Percentiles rank a stretch among this genome's conserved stretches.
phyloP scores from a whole-genome alignment of 2,888 invertebrate genomes.

The Habrosyne pyritoides region DNA sequence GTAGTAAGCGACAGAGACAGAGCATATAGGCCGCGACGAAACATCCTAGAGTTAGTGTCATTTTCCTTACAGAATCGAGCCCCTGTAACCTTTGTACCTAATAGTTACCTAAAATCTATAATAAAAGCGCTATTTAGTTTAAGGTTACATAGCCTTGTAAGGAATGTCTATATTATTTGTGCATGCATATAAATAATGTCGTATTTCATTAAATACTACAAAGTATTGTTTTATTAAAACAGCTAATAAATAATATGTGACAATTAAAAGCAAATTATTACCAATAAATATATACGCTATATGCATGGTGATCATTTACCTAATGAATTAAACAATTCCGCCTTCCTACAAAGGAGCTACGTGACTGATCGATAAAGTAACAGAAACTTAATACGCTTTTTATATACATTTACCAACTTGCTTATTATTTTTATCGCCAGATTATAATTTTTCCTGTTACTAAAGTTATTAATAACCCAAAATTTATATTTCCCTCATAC shows the following conservation, averaged over 20 bases:
- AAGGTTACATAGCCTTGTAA: too few species aligned
- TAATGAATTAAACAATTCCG: slow-evolving; percentile 36
- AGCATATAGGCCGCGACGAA: too few species aligned
- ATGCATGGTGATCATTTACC: slow-evolving; percentile 17
- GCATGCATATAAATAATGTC: too few species aligned
- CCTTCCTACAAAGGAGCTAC: slow-evolving; percentile 3
- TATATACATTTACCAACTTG: neutral
- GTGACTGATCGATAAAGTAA: neutral
- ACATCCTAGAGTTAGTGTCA: too few species aligned
- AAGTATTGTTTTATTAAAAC: too few species aligned
- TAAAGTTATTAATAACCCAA: neutral
- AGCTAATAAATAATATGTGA: slow-evolving; percentile 2
- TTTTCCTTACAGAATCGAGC: too few species aligned
- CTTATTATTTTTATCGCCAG: neutral
- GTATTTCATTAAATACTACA: too few species aligned
- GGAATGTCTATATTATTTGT: too few species aligned
- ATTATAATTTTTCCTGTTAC: neutral
- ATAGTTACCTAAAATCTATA: too few species aligned
- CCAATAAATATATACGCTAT: slow-evolving; percentile 1
- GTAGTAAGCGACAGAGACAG: too few species aligned
- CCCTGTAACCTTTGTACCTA: too few species aligned
- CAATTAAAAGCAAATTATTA: slow-evolving; percentile 3
- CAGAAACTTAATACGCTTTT: neutral
- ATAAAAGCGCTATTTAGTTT: too few species aligned
- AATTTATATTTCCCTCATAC: neutral